Conservation (phyloP, 2,797 vertebrate species). For the Sphenopsis melanotis region DNA sequence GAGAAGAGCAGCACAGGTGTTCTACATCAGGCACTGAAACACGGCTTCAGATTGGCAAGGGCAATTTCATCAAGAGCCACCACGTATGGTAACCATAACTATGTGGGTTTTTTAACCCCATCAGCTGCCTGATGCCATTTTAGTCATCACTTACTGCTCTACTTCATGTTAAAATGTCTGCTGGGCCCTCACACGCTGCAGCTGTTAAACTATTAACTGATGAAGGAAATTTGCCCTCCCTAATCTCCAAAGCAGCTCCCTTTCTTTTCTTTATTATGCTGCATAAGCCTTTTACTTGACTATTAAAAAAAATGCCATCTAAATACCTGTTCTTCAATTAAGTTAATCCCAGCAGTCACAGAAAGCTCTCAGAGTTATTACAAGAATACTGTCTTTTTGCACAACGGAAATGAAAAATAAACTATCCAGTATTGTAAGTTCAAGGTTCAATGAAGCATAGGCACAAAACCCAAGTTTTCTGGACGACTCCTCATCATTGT, state of each 20-base stretch:
- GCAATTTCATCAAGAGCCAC: background rate
- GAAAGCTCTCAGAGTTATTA: background rate
- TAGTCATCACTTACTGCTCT: background rate
- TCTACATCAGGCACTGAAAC: background rate
- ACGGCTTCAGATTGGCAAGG: background rate
- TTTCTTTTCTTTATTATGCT: background rate
- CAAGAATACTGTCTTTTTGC: background rate
- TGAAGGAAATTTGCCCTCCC: background rate
- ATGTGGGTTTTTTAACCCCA: background rate
- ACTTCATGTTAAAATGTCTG: background rate
- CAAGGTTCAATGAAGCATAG: background rate
- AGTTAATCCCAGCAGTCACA: background rate
- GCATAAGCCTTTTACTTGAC: background rate
- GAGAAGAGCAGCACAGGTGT: background rate
- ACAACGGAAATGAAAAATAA: background rate
- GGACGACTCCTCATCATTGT: background rate
- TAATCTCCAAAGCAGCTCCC: background rate
- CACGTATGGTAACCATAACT: background rate
- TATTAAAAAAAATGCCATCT: background rate
- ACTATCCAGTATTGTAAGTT: background rate
- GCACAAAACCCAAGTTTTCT: background rate
- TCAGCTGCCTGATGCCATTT: background rate
- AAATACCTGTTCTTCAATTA: background rate
- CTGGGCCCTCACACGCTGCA: background rate
- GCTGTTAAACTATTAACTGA: background rate